A percentile compares a stretch with the other conserved stretches of the same genome.
These are phyloP conservation scores for Pristionchus maxplancki DNA, from an alignment of 2,888 invertebrate genomes.

Conservation along the genomic window DNA sequence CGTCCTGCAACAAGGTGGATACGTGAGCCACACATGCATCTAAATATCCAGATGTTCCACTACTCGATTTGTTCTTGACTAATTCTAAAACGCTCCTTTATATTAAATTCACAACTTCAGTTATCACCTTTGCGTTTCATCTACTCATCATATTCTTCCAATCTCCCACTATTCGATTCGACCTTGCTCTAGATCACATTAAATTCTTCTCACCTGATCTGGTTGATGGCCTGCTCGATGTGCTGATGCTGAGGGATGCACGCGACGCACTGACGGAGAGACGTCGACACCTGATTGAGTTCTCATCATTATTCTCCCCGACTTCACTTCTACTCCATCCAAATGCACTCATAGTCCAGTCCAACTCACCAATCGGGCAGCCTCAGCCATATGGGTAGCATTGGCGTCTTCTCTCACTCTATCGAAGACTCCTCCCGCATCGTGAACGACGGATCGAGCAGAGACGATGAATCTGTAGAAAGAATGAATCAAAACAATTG, in stretches of 20 bases:
- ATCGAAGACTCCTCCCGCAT: conserved; percentile 73
- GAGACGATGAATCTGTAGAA: conserved; percentile 62
- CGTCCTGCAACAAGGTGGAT: conserved; percentile 1
- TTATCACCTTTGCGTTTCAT: not conserved
- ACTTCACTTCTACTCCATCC: conserved; percentile 81
- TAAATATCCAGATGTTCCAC: too few relatives aligned
- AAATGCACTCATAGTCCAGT: conserved; percentile 85
- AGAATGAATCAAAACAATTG: not conserved
- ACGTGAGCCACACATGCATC: too few relatives aligned
- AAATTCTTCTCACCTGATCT: conserved; percentile 79
- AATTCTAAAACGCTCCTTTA: too few relatives aligned
- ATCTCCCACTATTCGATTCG: not conserved
- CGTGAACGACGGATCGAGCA: conserved; percentile 74
- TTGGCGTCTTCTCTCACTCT: conserved; percentile 67
- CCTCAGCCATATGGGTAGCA: conserved; percentile 65
- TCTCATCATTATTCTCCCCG: not conserved
- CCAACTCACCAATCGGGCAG: conserved; percentile 79
- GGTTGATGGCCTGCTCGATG: conserved; percentile 85
- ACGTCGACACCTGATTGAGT: conserved; percentile 78
- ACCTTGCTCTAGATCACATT: not conserved
- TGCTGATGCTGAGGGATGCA: conserved; percentile 94
- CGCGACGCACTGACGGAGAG: conserved; percentile 88
- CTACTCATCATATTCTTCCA: not conserved
- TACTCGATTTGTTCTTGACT: too few relatives aligned
- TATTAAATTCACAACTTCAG: too few relatives aligned